Evolutionary conservation across 2,888 invertebrate species (phyloP), one percentile per base, ranked within the genome.

Genomic region (Oscheius sp.): DNA sequence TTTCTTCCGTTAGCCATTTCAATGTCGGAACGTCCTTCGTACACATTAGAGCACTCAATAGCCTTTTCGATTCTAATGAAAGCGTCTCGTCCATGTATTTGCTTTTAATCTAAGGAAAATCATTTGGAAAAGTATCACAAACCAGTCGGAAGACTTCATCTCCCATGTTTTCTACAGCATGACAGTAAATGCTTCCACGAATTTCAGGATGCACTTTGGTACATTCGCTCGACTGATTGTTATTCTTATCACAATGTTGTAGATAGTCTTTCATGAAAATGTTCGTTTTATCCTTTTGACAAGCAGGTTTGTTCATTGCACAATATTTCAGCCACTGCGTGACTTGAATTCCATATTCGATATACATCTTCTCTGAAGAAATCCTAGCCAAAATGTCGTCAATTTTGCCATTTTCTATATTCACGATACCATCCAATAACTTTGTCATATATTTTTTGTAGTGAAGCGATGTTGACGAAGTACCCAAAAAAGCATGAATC

Each of bases 11-110:
- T 8, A 62, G 62, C 47, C 49, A 47, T 32, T 62, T 45, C 14
- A 62, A 14, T 2, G 45, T 62, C 20, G 17, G 20, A 20, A 22
- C 22, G 26, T 47, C 24, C 14, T 30, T 9, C 2, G 49, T 49
- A 30, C 62, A 62, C 4, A 22, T 33, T 20, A 62, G 47, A 20
- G 49, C 47, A 6, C 36, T 26, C 32, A 62, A n/a, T 4, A 62
- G 32, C 22, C 32, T 22, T 17, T 30, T 36, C 47, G 30, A 47
- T 28, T 62, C 62, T 36, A 49, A 24, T 22, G 47, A 33, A 1
- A 36, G 12, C 12, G 20, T 30, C 36, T 62, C 62, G 5, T 17
- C 33, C 22, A 24, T 44, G 49, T 62, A 47, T 4, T n/a, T n/a
- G 14, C 6, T 9, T 17, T 49, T 14, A 3, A 62, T 47, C 59